Percentiles rank a stretch among this genome's conserved stretches.
Conservation (phyloP, 2,888 invertebrate genomes). For the Diarsia dahlii region DNA sequence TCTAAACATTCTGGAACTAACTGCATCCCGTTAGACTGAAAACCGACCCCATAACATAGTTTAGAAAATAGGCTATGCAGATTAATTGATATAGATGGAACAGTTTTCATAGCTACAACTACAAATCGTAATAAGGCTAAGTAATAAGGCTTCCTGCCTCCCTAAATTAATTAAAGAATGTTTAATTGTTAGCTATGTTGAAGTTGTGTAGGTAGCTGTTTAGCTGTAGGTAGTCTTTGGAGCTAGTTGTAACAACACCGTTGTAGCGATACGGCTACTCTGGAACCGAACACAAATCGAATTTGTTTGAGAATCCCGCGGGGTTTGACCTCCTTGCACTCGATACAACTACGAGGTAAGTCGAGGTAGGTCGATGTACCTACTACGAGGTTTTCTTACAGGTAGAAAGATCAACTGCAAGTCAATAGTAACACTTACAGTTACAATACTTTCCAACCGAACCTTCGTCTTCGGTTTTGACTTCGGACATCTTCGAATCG, state of each 20-base stretch:
- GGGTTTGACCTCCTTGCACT: not conserved
- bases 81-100: not conserved
- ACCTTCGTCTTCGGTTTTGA: not conserved
- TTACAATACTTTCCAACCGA: not conserved
- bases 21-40: no score
- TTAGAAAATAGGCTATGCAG: no score
- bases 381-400: not conserved
- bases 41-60: no score
- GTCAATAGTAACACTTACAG: not conserved
- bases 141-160: not conserved
- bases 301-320: conserved; percentile 20
- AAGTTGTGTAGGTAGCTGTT: not conserved
- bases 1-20: no score
- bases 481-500: not conserved
- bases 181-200: not conserved
- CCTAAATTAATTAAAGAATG: not conserved
- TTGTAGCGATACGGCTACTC: conserved; percentile 3
- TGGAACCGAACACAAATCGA: conserved; percentile 26
- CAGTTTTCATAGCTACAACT: not conserved
- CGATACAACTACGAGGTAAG: no score
- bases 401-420: not conserved
- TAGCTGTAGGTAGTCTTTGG: not conserved
- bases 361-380: no score
- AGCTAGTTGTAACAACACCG: not conserved
- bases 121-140: no score